A percentile compares a stretch with the other conserved stretches of the same genome.
Evolutionary conservation across 2,888 invertebrate species (phyloP).

Genomic region (Synergus umbraculus): DNA sequence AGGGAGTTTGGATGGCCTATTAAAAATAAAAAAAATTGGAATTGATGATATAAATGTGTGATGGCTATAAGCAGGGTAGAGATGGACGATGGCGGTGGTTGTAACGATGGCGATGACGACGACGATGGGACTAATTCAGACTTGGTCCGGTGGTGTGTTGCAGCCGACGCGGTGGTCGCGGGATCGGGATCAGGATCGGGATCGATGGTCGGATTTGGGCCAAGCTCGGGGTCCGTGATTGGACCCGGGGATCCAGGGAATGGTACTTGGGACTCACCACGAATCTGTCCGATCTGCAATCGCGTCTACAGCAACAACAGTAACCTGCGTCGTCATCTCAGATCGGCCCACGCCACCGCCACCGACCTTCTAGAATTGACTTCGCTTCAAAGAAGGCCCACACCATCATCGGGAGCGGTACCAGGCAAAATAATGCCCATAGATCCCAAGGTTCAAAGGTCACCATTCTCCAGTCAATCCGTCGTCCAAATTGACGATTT

Average conservation of each 20-base stretch:
- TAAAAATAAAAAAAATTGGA: not conserved
- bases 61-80: slow-evolving; percentile 5
- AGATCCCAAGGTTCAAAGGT: slow-evolving; percentile 17
- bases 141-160: slow-evolving; percentile 70
- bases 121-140: slow-evolving; percentile 61
- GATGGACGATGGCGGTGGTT: slow-evolving; percentile 48
- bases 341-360: slow-evolving; percentile 64
- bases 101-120: slow-evolving; percentile 49
- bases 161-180: slow-evolving; percentile 53
- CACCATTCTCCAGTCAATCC: slow-evolving; percentile 4
- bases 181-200: slow-evolving; percentile 41
- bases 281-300: slow-evolving; percentile 68
- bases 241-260: slow-evolving; percentile 55
- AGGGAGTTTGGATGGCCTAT: no score
- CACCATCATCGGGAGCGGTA: not conserved
- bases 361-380: slow-evolving; percentile 65
- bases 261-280: slow-evolving; percentile 69
- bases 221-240: slow-evolving; percentile 47
- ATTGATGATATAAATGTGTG: not conserved
- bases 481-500: slow-evolving; percentile 2
- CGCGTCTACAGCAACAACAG: slow-evolving; percentile 73
- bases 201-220: slow-evolving; percentile 41
- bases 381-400: slow-evolving; percentile 61
- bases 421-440: slow-evolving; percentile 3
- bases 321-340: slow-evolving; percentile 68